These are phyloP conservation scores for Branchinecta lindahli DNA, from an alignment of 1,140 invertebrate species.

Conservation along the genomic window DNA sequence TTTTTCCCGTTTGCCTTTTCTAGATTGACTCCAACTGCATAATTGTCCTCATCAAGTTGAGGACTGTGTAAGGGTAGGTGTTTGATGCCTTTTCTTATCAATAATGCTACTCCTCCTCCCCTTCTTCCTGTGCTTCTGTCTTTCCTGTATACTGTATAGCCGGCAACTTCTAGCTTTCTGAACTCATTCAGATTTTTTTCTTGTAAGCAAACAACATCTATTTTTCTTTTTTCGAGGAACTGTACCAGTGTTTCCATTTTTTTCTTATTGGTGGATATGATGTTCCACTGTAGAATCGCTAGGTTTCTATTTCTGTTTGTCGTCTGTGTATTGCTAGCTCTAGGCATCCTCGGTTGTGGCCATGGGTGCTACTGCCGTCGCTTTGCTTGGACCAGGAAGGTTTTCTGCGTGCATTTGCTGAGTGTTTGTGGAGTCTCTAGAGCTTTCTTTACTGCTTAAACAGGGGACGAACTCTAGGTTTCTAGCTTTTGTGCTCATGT, in stretches of 20 bases:
- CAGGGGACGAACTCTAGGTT: background rate
- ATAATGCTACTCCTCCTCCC: background rate
- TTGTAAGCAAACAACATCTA: background rate
- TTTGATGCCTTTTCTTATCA: background rate
- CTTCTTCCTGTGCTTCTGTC: background rate
- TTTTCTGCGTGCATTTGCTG: too few species aligned
- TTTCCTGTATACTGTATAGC: constrained; percentile 2
- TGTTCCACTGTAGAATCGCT: background rate
- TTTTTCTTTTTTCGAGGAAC: background rate
- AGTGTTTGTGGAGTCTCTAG: background rate
- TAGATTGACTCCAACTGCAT: background rate
- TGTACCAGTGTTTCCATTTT: background rate
- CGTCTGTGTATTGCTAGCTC: background rate
- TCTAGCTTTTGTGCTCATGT: background rate
- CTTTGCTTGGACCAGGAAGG: too few species aligned
- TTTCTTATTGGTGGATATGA: background rate
- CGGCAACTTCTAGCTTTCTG: background rate
- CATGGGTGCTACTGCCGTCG: too few species aligned
- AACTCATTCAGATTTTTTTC: constrained; percentile 1
- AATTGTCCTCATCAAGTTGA: background rate
- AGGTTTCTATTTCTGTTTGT: background rate
- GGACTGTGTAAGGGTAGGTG: background rate
- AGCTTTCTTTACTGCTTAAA: constrained; percentile 6
- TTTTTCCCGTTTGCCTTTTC: background rate
- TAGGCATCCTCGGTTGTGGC: background rate